Evolutionary conservation across 1,140 invertebrate genomes (phyloP).

Genomic region (Chymomyza costata): DNA sequence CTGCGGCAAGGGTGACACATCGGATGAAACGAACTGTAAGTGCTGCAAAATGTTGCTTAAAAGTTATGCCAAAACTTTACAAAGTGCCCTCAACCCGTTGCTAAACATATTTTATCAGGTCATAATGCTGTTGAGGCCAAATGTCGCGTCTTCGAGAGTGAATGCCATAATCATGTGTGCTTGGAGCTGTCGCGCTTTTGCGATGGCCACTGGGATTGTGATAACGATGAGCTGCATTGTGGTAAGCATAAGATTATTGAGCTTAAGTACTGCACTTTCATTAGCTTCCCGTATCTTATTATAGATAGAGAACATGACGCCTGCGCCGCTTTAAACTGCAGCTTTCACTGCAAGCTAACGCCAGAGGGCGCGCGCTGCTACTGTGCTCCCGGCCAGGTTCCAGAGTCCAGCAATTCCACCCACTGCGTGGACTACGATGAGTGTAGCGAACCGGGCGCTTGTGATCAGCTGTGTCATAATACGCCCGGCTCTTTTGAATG

Average conservation of each 20-base stretch:
- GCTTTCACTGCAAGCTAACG: constrained; percentile 81
- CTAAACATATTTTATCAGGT: constrained; percentile 32
- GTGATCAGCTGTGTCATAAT: constrained; percentile 88
- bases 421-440: constrained; percentile 85
- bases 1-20: constrained; percentile 59
- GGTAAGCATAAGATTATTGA: no score
- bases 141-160: constrained; percentile 80
- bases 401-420: constrained; percentile 79
- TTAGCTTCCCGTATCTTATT: constrained; percentile 23
- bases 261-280: constrained; percentile 6
- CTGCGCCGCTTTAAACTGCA: constrained; percentile 80
- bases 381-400: constrained; percentile 84
- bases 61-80: constrained; percentile 1
- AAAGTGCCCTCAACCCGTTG: background rate
- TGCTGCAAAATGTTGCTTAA: constrained; percentile 16
- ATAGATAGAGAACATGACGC: constrained; percentile 76
- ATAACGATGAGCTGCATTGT: constrained; percentile 78
- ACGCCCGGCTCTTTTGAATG: constrained; percentile 83
- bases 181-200: constrained; percentile 86
- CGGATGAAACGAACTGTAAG: constrained; percentile 66
- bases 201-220: constrained; percentile 87
- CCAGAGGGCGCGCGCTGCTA: constrained; percentile 82
- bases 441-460: constrained; percentile 83
- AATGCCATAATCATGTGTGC: constrained; percentile 82
- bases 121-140: constrained; percentile 48